These are phyloP conservation scores for Aplochiton taeniatus DNA, from an alignment of 2,797 vertebrate species.

Conservation along the genomic window DNA sequence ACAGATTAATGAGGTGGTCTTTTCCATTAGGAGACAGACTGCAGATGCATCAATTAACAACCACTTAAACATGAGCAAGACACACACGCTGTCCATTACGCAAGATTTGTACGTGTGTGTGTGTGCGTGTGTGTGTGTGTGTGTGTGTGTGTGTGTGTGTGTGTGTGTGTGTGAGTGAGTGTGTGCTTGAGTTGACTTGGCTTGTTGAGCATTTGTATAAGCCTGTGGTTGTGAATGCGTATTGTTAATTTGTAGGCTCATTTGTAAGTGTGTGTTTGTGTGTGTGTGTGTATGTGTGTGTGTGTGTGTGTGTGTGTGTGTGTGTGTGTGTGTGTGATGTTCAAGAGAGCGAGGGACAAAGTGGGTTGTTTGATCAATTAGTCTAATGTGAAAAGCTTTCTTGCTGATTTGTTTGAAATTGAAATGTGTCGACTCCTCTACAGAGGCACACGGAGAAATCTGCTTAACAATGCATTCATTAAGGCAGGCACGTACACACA, in stretches of 20 bases:
- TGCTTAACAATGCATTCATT: conserved; percentile 54
- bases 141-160: conserved; percentile 9
- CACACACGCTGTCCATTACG: conserved; percentile 7
- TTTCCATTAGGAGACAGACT: conserved; percentile 69
- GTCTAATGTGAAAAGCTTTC: conserved; percentile 65
- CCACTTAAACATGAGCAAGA: conserved; percentile 50
- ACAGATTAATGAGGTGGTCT: conserved; percentile 72
- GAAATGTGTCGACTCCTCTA: conserved; percentile 64
- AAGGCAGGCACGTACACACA: not conserved
- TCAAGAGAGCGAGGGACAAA: conserved; percentile 42
- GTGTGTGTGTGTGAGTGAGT: not conserved
- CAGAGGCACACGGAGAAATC: conserved; percentile 62
- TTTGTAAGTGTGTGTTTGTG: not conserved
- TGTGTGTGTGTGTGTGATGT: conserved; percentile 6
- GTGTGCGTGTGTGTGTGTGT: conserved; percentile 4
- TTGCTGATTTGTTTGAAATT: conserved; percentile 67
- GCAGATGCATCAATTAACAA: conserved; percentile 71
- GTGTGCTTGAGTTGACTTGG: not conserved
- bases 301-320: conserved; percentile 10
- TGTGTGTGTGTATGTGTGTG: conserved; percentile 2
- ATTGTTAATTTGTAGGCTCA: too few relatives aligned
- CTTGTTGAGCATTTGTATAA: not conserved
- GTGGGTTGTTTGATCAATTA: conserved; percentile 70
- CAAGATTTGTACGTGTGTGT: conserved; percentile 2
- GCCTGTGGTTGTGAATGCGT: conserved; percentile 7